Conservation (phyloP, 1,140 invertebrate species). For the Holcopasites calliopsidis region DNA sequence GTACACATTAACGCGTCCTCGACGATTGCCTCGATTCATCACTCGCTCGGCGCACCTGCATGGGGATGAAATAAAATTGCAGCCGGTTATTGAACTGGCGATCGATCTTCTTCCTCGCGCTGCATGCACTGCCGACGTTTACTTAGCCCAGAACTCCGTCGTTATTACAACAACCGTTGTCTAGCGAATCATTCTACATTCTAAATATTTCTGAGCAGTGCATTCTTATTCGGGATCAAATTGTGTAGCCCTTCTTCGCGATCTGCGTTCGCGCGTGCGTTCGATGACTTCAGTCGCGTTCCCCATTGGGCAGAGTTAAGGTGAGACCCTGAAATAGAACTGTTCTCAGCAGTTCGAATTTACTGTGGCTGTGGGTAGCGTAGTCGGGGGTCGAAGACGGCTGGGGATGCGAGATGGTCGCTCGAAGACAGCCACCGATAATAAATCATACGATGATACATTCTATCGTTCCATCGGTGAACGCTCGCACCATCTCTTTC, state of each 20-base stretch:
- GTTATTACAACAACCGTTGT: no score
- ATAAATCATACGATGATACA: slow-evolving; percentile 76
- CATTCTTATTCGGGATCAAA: not conserved
- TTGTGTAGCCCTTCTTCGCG: not conserved
- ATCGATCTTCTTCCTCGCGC: slow-evolving; percentile 31
- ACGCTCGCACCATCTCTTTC: slow-evolving; percentile 50
- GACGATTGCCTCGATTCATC: slow-evolving; percentile 28
- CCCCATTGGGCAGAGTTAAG: slow-evolving; percentile 30
- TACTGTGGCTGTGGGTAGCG: not conserved
- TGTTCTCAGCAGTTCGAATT: slow-evolving; percentile 31
- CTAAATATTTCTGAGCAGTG: no score
- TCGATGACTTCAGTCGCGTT: slow-evolving; percentile 42
- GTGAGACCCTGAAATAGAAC: slow-evolving; percentile 45
- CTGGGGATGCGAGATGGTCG: slow-evolving; percentile 65
- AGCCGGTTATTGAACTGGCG: slow-evolving; percentile 29
- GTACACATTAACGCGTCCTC: slow-evolving; percentile 31
- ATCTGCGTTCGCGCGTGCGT: not conserved
- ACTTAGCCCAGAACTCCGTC: not conserved
- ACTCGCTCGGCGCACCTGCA: not conserved
- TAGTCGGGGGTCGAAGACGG: slow-evolving; percentile 33
- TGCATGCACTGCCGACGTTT: slow-evolving; percentile 17
- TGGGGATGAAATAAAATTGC: slow-evolving; percentile 35
- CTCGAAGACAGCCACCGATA: slow-evolving; percentile 69
- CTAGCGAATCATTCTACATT: no score
- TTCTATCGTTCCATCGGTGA: slow-evolving; percentile 68